Evolutionary conservation across 2,888 invertebrate species (phyloP).

Genomic region (Lomographa bimaculata): DNA sequence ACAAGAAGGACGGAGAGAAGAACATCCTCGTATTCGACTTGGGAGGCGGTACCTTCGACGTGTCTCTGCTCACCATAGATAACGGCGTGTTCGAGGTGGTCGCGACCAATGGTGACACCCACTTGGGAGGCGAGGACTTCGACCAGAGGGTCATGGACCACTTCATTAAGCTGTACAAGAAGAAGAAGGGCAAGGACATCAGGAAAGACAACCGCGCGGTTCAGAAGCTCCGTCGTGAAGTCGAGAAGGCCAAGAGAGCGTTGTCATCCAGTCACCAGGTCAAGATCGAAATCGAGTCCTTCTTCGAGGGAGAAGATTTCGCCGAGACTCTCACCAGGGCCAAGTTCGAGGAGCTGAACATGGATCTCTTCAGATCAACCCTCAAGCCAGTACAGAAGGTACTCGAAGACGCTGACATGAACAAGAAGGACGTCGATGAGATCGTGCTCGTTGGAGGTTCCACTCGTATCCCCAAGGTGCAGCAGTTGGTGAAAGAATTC

Average conservation of each 20-base stretch:
- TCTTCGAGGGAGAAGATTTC: slow-evolving; percentile 99
- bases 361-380: slow-evolving; percentile 95
- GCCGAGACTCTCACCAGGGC: slow-evolving; percentile 98
- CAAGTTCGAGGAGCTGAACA: slow-evolving; percentile 99
- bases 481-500: slow-evolving; percentile 95
- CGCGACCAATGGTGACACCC: slow-evolving; percentile 97
- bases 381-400: slow-evolving; percentile 98
- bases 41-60: slow-evolving; percentile 99
- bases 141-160: slow-evolving; percentile 99
- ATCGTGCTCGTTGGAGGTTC: slow-evolving; percentile 99
- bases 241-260: slow-evolving; percentile 98
- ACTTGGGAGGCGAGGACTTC: slow-evolving; percentile 99
- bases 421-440: slow-evolving; percentile 98
- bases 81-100: slow-evolving; percentile 99
- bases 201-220: slow-evolving; percentile 97
- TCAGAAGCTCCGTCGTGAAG: slow-evolving; percentile 97
- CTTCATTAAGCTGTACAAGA: slow-evolving; percentile 99
- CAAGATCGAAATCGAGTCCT: slow-evolving; percentile 98
- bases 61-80: slow-evolving; percentile 98
- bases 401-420: slow-evolving; percentile 99
- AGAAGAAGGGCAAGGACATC: slow-evolving; percentile 99
- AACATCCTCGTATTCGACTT: slow-evolving; percentile 99
- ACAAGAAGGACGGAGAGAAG: slow-evolving; percentile 98
- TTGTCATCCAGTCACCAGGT: slow-evolving; percentile 97
- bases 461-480: slow-evolving; percentile 99